Conservation (phyloP, 1,140 invertebrate genomes). For the Stenopsyche tienmushanensis region DNA sequence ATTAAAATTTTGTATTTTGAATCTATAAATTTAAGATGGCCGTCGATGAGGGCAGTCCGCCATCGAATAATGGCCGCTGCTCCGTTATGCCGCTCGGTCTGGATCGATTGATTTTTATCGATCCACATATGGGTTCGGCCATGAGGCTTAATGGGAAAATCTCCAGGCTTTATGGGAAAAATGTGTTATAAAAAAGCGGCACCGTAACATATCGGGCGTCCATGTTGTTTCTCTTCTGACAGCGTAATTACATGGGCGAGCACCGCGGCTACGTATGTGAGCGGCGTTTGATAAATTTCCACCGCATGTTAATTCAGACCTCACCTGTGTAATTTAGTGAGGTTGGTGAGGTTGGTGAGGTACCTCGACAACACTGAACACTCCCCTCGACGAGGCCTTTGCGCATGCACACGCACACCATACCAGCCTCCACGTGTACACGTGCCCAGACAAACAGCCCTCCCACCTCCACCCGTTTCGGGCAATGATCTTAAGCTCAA, state of each 20-base stretch:
- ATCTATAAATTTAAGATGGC: slow-evolving; percentile 5
- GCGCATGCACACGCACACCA: not conserved
- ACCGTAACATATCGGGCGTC: slow-evolving; percentile 7
- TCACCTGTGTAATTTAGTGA: slow-evolving; percentile 27
- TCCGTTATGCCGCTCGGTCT: no score
- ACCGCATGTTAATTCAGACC: slow-evolving; percentile 26
- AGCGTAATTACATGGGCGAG: slow-evolving; percentile 27
- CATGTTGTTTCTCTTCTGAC: slow-evolving; percentile 29
- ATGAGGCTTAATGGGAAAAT: not conserved
- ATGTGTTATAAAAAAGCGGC: slow-evolving; percentile 9
- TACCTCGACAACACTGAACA: not conserved
- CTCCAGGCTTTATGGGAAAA: not conserved
- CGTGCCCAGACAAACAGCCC: not conserved
- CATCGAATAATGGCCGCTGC: no score
- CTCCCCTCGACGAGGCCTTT: not conserved
- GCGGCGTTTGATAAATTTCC: slow-evolving; percentile 28
- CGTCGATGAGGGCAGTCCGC: not conserved
- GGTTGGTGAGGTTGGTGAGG: not conserved
- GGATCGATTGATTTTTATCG: not conserved
- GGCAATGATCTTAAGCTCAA: no score
- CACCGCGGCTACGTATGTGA: slow-evolving; percentile 5
- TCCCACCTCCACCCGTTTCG: no score
- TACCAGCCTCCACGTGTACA: not conserved
- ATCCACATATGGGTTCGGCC: not conserved
- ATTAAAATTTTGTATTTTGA: no score